Evolutionary conservation across 2,113 vertebrate species (phyloP), one percentile per base, ranked within the genome.

Genomic region (Tragelaphus imberbis): DNA sequence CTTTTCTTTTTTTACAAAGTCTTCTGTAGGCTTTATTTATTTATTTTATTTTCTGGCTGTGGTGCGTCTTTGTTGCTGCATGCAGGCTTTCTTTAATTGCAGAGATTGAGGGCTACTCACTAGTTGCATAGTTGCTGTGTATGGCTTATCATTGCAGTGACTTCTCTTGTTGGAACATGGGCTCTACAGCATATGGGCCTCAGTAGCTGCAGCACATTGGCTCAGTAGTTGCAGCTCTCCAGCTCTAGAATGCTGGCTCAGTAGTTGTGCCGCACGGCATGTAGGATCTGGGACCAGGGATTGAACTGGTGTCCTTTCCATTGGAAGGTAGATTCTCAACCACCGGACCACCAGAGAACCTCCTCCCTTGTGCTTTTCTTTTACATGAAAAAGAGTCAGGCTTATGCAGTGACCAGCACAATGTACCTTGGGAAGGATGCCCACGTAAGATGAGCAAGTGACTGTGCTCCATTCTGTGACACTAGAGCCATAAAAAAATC

Each of bases 401-500:
- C 84, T 89, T 49, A 5, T 23, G 49, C 40, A 0, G 82, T 21
- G 2, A 0, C 5, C 36, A 53, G 5, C 23, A 77, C 8, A 12
- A 10, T 16, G 79, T 11, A 82, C 51, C 80, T 1, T 0, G 55
- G 59, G 65, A 95, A 82, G 1, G 23, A n/a, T 30, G 91, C 36
- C 95, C 30, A 30, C 82, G 53, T 14, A 1, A 33, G 56, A 80
- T 30, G n/a, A 55, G 6, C 55, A 5, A 80, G 89, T 3, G 79
- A 68, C 55, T 75, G 65, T 12, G 56, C 56, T 94, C 94, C 97
- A 97, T 97, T n/a, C 84, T 25, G 14, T 33, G 84, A 51, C 13
- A 77, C 95, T 0, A 23, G 21, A 51, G 49, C 63, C 6, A 44
- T 44, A 30, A n/a, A n/a, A n/a, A 61, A 15, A 36, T 85, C 96